These are phyloP conservation scores for Podarcis cretensis DNA, from an alignment of 2,113 vertebrate genomes.

Conservation along the genomic window DNA sequence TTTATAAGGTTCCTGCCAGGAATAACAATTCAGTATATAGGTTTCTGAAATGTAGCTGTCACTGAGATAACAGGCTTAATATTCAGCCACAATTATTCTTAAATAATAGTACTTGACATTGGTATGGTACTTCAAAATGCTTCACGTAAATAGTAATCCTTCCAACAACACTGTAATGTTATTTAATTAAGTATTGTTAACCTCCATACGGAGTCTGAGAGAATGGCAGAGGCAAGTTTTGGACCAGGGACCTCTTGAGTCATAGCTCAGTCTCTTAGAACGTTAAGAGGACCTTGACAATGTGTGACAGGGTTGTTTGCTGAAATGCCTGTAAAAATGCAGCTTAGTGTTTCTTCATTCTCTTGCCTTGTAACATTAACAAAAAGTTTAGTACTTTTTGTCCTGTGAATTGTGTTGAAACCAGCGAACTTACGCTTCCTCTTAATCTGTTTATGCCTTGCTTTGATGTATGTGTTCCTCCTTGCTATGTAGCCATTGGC, in stretches of 20 bases:
- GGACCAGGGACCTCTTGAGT: background rate
- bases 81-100: background rate
- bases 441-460: background rate
- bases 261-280: background rate
- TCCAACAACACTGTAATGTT: background rate
- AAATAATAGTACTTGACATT: background rate
- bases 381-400: constrained; percentile 12
- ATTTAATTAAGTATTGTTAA: background rate
- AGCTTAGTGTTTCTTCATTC: background rate
- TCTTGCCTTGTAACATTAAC: background rate
- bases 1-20: background rate
- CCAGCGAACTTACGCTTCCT: background rate
- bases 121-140: background rate
- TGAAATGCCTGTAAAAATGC: background rate
- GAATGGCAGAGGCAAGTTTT: background rate
- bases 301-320: background rate
- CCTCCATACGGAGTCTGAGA: background rate
- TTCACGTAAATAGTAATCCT: background rate
- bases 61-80: background rate
- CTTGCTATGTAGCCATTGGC: background rate
- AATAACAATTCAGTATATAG: background rate
- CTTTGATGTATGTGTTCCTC: background rate
- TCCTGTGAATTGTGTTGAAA: background rate
- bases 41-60: background rate
- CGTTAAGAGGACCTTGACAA: background rate